Percentiles rank a stretch among this genome's conserved stretches.
Conservation (phyloP, 2,113 vertebrate species). For the Coryphaenoides rupestris region DNA sequence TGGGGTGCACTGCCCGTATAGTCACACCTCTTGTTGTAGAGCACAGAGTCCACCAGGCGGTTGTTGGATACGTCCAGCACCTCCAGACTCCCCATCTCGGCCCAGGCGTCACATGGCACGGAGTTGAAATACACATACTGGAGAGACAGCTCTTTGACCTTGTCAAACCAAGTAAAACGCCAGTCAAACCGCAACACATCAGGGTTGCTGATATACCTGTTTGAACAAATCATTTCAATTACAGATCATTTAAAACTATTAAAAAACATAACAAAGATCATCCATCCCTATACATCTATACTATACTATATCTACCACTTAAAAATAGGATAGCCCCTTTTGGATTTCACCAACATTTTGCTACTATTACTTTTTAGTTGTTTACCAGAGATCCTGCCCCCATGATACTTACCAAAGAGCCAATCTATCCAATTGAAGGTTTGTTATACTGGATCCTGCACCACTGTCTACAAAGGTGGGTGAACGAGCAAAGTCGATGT, state of each 20-base stretch:
- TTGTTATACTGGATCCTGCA: slow-evolving; percentile 40
- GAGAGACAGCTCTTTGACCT: slow-evolving; percentile 67
- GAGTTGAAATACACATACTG: slow-evolving; percentile 78
- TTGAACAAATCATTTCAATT: slow-evolving; percentile 11
- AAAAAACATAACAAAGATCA: neutral
- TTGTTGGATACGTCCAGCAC: slow-evolving; percentile 71
- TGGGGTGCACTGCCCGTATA: slow-evolving; percentile 58
- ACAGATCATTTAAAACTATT: too few species aligned
- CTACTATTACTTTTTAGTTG: too few species aligned
- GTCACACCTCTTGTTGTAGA: slow-evolving; percentile 73
- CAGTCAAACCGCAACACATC: slow-evolving; percentile 82
- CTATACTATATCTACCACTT: too few species aligned
- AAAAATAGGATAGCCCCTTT: too few species aligned
- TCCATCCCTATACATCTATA: too few species aligned
- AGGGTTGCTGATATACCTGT: slow-evolving; percentile 82
- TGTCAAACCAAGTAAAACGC: slow-evolving; percentile 81
- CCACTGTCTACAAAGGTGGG: slow-evolving; percentile 47
- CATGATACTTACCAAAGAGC: slow-evolving; percentile 67
- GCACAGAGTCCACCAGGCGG: slow-evolving; percentile 50
- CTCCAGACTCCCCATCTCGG: slow-evolving; percentile 63
- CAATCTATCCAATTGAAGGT: slow-evolving; percentile 65
- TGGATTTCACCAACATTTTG: too few species aligned
- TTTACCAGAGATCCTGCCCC: too few species aligned
- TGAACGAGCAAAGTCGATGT: slow-evolving; percentile 82
- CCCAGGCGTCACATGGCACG: slow-evolving; percentile 79